Evolutionary conservation across 2,113 vertebrate genomes (phyloP).

Genomic region (Tautogolabrus adspersus): DNA sequence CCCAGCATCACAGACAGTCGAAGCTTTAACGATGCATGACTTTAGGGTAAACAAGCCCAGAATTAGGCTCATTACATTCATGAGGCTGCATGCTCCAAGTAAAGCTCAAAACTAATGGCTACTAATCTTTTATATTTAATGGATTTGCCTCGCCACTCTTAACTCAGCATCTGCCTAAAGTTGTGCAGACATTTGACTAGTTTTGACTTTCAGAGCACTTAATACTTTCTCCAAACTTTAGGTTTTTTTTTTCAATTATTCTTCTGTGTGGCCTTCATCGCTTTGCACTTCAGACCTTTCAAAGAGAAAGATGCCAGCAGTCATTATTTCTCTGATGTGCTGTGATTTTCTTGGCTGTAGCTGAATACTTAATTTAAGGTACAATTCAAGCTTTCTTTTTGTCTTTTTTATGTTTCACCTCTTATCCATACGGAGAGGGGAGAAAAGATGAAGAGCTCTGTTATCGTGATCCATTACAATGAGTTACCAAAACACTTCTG

Average conservation of each 20-base stretch:
- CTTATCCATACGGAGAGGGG: no score
- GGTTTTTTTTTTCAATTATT: constrained; percentile 5
- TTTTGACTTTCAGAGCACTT: constrained; percentile 26
- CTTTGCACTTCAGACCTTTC: not conserved
- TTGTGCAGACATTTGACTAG: constrained; percentile 28
- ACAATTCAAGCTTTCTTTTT: not conserved
- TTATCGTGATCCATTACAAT: not conserved
- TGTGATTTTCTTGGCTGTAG: not conserved
- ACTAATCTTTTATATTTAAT: constrained; percentile 48
- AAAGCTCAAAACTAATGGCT: constrained; percentile 47
- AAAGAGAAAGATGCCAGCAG: constrained; percentile 8
- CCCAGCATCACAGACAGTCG: constrained; percentile 34
- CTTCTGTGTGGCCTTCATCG: not conserved
- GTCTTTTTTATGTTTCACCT: no score
- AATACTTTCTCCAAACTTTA: constrained; percentile 29
- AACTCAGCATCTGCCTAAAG: constrained; percentile 16
- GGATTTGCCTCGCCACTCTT: constrained; percentile 25
- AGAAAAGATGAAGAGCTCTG: not conserved
- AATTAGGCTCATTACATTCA: constrained; percentile 52
- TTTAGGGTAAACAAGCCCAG: constrained; percentile 55
- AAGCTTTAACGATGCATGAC: constrained; percentile 56
- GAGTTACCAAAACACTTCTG: not conserved
- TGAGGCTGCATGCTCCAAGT: constrained; percentile 20
- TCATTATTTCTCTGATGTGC: not conserved
- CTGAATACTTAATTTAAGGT: not conserved